Evolutionary conservation across 2,113 vertebrate genomes (phyloP).

Genomic region (Chelonoidis abingdonii): DNA sequence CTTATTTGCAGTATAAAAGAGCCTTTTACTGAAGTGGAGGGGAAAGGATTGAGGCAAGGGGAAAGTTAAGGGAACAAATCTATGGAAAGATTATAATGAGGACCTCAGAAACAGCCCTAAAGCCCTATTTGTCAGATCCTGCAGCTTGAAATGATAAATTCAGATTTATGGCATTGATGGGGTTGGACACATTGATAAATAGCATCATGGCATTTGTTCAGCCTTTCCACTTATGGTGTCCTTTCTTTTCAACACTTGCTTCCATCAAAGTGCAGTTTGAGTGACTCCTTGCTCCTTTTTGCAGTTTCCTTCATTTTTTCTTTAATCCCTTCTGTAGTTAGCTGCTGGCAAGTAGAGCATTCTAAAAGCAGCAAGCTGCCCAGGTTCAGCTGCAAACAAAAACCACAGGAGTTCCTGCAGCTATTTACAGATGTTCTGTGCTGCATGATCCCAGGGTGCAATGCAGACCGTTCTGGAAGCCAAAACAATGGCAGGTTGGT

Average conservation of each 20-base stretch:
- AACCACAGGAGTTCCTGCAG: fast-evolving
- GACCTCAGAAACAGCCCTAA: fast-evolving
- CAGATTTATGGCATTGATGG: fast-evolving
- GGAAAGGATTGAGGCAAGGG: fast-evolving
- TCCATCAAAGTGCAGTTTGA: fast-evolving
- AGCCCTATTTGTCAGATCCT: fast-evolving
- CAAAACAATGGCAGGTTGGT: neutral
- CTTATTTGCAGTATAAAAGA: fast-evolving
- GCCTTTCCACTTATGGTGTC: no score
- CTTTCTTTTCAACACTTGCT: fast-evolving
- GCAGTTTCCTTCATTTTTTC: neutral
- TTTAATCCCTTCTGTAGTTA: neutral
- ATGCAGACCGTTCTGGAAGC: fast-evolving
- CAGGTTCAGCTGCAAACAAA: neutral
- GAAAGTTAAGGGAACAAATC: fast-evolving
- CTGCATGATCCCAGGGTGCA: fast-evolving
- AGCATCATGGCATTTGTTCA: fast-evolving
- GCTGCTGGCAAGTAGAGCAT: neutral
- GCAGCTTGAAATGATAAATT: fast-evolving
- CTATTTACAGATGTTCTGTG: neutral
- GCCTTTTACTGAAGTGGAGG: fast-evolving
- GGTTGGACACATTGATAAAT: fast-evolving
- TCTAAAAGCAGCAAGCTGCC: neutral
- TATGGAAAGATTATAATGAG: neutral
- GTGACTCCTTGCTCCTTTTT: neutral